Percentiles rank a stretch among this genome's conserved stretches.
Evolutionary conservation across 2,113 vertebrate species (phyloP).

Genomic region (Microtus oregoni): DNA sequence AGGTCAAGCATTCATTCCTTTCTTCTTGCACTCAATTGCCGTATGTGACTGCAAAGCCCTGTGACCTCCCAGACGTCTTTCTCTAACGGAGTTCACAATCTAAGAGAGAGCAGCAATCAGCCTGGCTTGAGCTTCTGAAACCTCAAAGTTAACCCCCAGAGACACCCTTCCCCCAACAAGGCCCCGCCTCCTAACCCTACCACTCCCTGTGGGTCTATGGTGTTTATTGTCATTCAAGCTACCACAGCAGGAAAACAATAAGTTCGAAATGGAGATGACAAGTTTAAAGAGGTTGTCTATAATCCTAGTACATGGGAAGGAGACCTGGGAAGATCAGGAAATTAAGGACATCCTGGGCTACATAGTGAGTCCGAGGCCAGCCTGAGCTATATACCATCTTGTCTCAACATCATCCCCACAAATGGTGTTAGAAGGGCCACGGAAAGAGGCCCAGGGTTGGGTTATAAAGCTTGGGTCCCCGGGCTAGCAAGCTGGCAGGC

Average conservation of each 20-base stretch:
- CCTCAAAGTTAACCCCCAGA: background rate
- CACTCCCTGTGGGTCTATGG: background rate
- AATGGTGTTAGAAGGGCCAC: background rate
- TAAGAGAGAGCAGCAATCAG: background rate
- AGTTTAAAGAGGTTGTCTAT: background rate
- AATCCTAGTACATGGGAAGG: background rate
- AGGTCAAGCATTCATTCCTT: background rate
- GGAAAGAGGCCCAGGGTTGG: background rate
- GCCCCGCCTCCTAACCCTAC: no score
- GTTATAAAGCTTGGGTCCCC: background rate
- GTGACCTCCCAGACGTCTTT: background rate
- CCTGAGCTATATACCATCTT: background rate
- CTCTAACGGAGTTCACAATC: background rate
- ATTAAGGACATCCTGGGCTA: background rate
- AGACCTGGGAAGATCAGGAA: background rate
- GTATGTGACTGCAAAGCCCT: background rate
- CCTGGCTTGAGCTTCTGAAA: background rate
- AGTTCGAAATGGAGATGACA: background rate
- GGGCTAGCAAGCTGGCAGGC: background rate
- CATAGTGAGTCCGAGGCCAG: background rate
- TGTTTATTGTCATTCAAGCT: background rate
- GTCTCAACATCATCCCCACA: background rate
- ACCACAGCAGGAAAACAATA: background rate
- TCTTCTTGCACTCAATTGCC: background rate
- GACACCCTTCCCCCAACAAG: background rate